Percentiles rank a stretch among this genome's conserved stretches.
phyloP scores from a whole-genome alignment of 37 sponge, comb jelly and placozoan genomes.

The Tethya wilhelma region DNA sequence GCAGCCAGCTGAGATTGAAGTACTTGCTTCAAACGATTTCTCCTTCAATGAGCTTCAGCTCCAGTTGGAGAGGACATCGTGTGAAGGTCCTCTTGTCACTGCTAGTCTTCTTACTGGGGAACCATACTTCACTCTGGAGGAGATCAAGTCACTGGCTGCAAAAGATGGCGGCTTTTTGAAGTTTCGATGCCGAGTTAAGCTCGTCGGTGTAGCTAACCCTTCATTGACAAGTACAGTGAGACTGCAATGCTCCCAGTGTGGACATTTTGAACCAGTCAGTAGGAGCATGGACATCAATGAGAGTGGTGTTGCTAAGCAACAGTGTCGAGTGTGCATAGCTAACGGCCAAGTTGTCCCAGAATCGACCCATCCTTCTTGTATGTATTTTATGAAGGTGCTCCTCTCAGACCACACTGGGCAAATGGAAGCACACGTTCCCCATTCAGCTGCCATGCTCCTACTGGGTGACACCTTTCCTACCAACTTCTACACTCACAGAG shows the following conservation, averaged over 20 bases:
- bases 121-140: slow-evolving; percentile 1
- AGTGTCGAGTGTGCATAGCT: background rate
- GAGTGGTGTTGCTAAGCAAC: background rate
- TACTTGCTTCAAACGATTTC: background rate
- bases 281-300: background rate
- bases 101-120: background rate
- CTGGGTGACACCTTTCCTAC: slow-evolving; percentile 16
- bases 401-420: slow-evolving; percentile 24
- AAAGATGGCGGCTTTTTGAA: background rate
- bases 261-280: background rate
- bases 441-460: slow-evolving; percentile 4
- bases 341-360: background rate
- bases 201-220: background rate
- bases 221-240: slow-evolving; percentile 26
- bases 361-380: background rate
- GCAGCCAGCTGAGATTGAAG: too few relatives aligned
- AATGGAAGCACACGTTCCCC: background rate
- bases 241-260: slow-evolving; percentile 17
- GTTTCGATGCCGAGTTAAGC: slow-evolving; percentile 21
- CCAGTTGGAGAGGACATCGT: background rate
- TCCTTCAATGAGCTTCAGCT: background rate
- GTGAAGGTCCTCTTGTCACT: background rate
- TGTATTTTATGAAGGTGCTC: slow-evolving; percentile 31
- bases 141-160: slow-evolving; percentile 1
- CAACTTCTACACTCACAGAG: slow-evolving; percentile 14